phyloP scores from a whole-genome alignment of 2,113 vertebrate genomes.

The Pipa parva region DNA sequence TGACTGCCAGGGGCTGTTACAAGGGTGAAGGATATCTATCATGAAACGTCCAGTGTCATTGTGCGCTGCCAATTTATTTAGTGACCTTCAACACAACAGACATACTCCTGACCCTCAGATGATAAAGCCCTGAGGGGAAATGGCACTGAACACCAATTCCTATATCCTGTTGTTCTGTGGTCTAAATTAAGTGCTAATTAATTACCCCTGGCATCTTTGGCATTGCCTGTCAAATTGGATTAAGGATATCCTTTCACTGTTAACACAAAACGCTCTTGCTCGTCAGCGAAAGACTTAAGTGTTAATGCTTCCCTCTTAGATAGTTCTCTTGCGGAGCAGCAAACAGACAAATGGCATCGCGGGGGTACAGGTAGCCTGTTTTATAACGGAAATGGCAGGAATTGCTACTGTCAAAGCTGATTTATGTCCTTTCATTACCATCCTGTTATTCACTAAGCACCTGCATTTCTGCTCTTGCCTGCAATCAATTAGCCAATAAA shows the following conservation, averaged over 20 bases:
- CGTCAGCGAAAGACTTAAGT: constrained; percentile 48
- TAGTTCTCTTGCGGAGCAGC: constrained; percentile 51
- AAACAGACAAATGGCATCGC: constrained; percentile 33
- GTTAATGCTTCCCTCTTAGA: constrained; percentile 43
- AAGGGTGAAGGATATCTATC: constrained; percentile 72
- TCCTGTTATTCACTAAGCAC: constrained; percentile 92
- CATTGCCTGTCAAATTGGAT: constrained; percentile 89
- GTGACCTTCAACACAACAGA: constrained; percentile 75
- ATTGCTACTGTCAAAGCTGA: constrained; percentile 83
- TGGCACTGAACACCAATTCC: constrained; percentile 78
- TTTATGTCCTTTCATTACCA: constrained; percentile 91
- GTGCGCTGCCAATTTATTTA: constrained; percentile 78
- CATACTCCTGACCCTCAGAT: constrained; percentile 84
- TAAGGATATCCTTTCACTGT: constrained; percentile 80
- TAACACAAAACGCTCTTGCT: constrained; percentile 67
- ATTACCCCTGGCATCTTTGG: constrained; percentile 97
- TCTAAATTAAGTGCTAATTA: constrained; percentile 97
- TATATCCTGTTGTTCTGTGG: constrained; percentile 82
- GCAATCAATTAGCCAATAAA: constrained; percentile 93
- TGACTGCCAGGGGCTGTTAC: constrained; percentile 65
- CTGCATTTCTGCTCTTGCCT: constrained; percentile 83
- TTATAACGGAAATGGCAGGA: constrained; percentile 69
- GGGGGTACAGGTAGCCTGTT: constrained; percentile 67
- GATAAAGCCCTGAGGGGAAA: constrained; percentile 77
- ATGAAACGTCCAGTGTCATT: constrained; percentile 76